Evolutionary conservation across 2,113 vertebrate species (phyloP), one percentile per base, ranked within the genome.

Genomic region (Acrocephalus arundinaceus): DNA sequence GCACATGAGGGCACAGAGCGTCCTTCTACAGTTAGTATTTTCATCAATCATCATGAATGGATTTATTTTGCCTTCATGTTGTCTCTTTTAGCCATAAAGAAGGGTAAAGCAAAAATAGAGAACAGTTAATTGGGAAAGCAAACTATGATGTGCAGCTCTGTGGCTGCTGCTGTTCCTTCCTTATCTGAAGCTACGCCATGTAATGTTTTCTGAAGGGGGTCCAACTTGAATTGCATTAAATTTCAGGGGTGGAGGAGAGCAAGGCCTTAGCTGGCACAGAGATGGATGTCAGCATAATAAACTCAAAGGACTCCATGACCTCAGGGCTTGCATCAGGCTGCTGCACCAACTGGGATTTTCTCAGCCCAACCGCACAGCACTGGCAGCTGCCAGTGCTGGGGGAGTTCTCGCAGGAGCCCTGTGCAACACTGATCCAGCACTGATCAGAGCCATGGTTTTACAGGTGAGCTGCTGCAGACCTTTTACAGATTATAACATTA

Each of bases 241-340:
- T 97, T 96, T 51, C 97, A 99, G 99, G 96, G 99, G 99, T 79
- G 99, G 99, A 95, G 99, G 99, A 79, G 99, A 99, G 96, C 90
- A 98, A 30, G 99, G 99, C 79, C 98, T 99, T 54, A 89, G 96
- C 30, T 99, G 99, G 99, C 99, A 99, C 52, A 97, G 96, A 85
- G 98, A 98, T 66, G 99, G 98, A 65, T 94, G 98, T 45, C 96
- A 98, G 79, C 97, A 97, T 43, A 98, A 98, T 87, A 99, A 99
- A 96, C 96, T 90, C 74, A 98, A 97, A 81, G 98, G 99, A 43
- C 97, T 99, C 85, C 97, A 99, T 33, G 99, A 99, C 94, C 98
- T 99, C 52, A 89, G 97, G 78, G 98, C 99, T 83, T 99, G 99
- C 93, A 97, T 99, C 94, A 89, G 12, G 80, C 98, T 98, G 57